Evolutionary conservation across 2,113 vertebrate genomes (phyloP), one percentile per base, ranked within the genome.

Genomic region (Tragulus kanchil): DNA sequence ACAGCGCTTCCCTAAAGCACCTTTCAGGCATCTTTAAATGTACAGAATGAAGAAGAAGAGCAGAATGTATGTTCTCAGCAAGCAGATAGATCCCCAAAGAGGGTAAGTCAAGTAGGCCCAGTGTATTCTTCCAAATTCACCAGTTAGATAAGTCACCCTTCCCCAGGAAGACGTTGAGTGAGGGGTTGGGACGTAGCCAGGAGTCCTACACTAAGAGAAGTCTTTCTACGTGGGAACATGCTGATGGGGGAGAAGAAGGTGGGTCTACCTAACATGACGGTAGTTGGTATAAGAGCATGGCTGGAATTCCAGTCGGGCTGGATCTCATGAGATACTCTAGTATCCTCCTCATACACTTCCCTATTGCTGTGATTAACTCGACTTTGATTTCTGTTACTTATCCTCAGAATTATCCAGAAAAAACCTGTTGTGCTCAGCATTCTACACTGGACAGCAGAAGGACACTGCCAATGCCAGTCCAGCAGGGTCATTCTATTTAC

Each of bases 81-180:
- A 87, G 19, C 5, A 90, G 6, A 89, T 0, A 96, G 11, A 58
- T 42, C 23, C 50, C 52, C 28, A 77, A 56, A 19, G 28, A 82
- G 26, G 58, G 6, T 65, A 17, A 91, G 11, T 7, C 48, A 85
- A 69, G 85, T 0, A 28, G 4, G 50, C 6, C 31, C 25, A 82
- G 19, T 54, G 42, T 62, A 23, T 73, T 89, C 83, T 95, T 96
- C 50, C 59, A 90, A 52, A 95, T 36, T 88, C 8, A 89, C 62
- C 65, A 83, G 1, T n/a, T 75, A 82, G 50, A 48, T n/a, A 91
- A 58, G 11, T 65, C 9, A 8, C 6, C 21, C 10, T 6, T 62
- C 17, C 26, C 59, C 23, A 52, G 58, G 58, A 31, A 85, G 1
- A 17, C 73, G 12, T 59, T 59, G 71, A 77, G 11, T 19, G 16